phyloP scores from a whole-genome alignment of 2,888 invertebrate genomes.

The Chrysotoxum bicinctum region DNA sequence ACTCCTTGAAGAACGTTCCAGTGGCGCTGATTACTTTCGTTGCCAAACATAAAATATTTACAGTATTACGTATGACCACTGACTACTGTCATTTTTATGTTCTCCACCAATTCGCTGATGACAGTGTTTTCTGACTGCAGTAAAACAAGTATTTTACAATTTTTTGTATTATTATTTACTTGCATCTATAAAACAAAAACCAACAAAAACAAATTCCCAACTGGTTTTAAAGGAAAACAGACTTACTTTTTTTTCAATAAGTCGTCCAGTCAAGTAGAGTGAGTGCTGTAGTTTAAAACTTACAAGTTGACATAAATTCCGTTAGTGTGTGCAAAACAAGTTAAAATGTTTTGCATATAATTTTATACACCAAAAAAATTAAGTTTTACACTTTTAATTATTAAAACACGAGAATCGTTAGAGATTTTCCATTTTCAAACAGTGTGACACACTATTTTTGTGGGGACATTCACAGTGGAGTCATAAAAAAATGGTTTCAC shows the following conservation, averaged over 20 bases:
- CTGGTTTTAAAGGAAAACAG: slow-evolving; percentile 43
- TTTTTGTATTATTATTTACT: slow-evolving; percentile 18
- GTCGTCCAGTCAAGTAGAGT: slow-evolving; percentile 38
- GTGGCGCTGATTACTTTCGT: neutral
- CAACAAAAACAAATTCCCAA: slow-evolving; percentile 35
- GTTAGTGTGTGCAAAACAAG: slow-evolving; percentile 38
- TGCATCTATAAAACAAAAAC: slow-evolving; percentile 27
- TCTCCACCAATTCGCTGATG: slow-evolving; percentile 19
- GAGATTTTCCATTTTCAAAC: slow-evolving; percentile 13
- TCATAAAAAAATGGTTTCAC: slow-evolving; percentile 49
- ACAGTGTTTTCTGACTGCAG: slow-evolving; percentile 38
- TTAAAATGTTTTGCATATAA: slow-evolving; percentile 29
- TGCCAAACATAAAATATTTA: slow-evolving; percentile 8
- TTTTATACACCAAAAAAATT: neutral
- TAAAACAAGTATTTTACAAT: slow-evolving; percentile 40
- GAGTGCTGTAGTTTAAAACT: slow-evolving; percentile 34
- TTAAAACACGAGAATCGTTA: slow-evolving; percentile 28
- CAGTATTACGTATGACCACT: neutral
- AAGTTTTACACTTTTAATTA: slow-evolving; percentile 27
- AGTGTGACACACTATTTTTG: slow-evolving; percentile 48
- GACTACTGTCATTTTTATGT: slow-evolving; percentile 12
- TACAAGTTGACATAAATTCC: slow-evolving; percentile 63
- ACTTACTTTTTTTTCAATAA: slow-evolving; percentile 57
- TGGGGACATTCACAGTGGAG: slow-evolving; percentile 35
- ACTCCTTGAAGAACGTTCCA: neutral